A percentile compares a stretch with the other conserved stretches of the same genome.
Evolutionary conservation across 2,797 vertebrate species (phyloP).

Genomic region (Petrocephalus sullivani): DNA sequence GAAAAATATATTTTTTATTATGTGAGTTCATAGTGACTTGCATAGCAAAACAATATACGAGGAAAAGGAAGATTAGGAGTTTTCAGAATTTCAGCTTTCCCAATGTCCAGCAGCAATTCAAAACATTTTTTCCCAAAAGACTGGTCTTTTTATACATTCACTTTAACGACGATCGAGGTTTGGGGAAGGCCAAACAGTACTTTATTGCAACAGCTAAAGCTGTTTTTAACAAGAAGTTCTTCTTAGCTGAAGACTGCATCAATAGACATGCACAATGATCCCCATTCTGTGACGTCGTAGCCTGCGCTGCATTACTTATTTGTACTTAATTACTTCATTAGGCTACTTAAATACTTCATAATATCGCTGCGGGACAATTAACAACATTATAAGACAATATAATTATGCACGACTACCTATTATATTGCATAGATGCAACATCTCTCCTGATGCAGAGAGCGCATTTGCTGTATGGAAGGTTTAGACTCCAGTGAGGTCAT

Average conservation of each 20-base stretch:
- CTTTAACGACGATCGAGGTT: background rate
- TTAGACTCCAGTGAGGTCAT: background rate
- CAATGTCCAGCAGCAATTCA: background rate
- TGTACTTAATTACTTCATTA: slow-evolving; percentile 8
- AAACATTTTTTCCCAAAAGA: background rate
- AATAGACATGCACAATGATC: background rate
- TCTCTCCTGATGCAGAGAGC: background rate
- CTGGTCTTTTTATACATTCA: background rate
- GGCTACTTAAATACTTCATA: background rate
- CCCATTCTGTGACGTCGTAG: background rate
- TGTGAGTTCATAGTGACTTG: background rate
- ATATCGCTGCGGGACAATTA: background rate
- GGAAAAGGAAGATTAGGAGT: slow-evolving; percentile 19
- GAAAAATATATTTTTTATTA: background rate
- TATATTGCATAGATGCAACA: background rate
- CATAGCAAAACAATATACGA: background rate
- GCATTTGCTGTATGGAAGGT: background rate
- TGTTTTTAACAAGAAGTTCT: background rate
- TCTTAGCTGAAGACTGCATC: background rate
- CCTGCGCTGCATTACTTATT: background rate
- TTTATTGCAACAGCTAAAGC: background rate
- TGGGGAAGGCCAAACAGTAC: background rate
- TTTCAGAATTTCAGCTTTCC: background rate
- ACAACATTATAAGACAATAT: background rate
- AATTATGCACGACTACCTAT: background rate